phyloP scores from a whole-genome alignment of 2,113 vertebrate genomes.

The Motacilla alba region DNA sequence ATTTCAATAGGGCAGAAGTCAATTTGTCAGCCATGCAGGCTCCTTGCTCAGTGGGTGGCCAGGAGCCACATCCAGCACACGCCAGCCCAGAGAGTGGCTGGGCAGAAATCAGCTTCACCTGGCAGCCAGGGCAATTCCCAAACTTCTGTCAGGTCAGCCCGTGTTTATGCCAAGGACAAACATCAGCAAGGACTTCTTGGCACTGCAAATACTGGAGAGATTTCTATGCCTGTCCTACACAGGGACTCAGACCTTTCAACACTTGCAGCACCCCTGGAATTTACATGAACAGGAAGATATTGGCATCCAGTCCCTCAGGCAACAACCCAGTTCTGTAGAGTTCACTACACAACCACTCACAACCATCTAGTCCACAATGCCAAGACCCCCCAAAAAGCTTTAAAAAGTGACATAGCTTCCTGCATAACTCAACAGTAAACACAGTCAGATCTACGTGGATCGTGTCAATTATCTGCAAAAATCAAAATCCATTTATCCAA shows the following conservation, averaged over 20 bases:
- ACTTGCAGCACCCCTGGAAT: not conserved
- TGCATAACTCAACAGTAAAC: not conserved
- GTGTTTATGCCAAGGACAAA: not conserved
- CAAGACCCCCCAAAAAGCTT: not conserved
- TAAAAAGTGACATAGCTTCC: not conserved
- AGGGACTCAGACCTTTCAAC: not conserved
- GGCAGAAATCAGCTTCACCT: not conserved
- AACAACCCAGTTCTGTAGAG: rapidly evolving
- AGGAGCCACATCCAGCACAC: not conserved
- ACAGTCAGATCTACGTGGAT: not conserved
- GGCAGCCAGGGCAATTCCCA: not conserved
- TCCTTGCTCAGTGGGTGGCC: not conserved
- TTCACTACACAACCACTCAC: not conserved
- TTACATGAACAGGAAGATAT: not conserved
- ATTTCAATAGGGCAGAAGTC: conserved; percentile 16
- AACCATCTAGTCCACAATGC: not conserved
- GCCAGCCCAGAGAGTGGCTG: not conserved
- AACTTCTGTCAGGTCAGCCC: not conserved
- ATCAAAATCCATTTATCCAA: not conserved
- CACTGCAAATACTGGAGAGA: not conserved
- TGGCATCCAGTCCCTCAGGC: not conserved
- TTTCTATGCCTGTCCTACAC: not conserved
- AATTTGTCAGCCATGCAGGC: not conserved
- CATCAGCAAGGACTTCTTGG: not conserved
- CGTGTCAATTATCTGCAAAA: not conserved